Conservation (phyloP, 92 coral and sea anemone genomes). For the Isaurus tuberculatus region DNA sequence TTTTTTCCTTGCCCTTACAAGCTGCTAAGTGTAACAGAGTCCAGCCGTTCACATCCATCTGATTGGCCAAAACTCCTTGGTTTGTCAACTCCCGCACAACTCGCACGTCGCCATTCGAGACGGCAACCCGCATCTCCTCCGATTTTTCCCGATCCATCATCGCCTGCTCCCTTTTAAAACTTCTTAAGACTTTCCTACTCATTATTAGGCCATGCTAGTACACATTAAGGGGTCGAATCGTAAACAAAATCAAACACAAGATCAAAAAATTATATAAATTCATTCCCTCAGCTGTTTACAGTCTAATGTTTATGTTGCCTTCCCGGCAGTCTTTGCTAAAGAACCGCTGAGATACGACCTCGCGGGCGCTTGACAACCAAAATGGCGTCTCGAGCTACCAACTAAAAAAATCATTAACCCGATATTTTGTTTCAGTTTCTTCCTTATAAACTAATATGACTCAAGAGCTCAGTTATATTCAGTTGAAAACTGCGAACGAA, state of each 20-base stretch:
- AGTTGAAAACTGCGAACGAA: constrained; percentile 98
- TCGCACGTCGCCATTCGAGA: constrained; percentile 84
- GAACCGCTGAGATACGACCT: constrained; percentile 27
- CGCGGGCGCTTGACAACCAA: constrained; percentile 59
- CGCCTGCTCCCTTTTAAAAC: constrained; percentile 47
- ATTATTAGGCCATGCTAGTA: constrained; percentile 32
- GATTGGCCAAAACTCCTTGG: constrained; percentile 82
- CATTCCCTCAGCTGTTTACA: constrained; percentile 25
- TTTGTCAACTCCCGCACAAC: constrained; percentile 81
- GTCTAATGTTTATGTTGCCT: constrained; percentile 26
- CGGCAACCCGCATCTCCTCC: constrained; percentile 76
- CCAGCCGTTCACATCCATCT: constrained; percentile 90
- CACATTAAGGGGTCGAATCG: neutral
- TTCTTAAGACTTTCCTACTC: constrained; percentile 69
- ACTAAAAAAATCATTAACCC: constrained; percentile 18
- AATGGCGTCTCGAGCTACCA: constrained; percentile 70
- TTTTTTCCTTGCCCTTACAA: constrained; percentile 89
- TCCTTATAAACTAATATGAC: constrained; percentile 61
- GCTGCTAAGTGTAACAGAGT: constrained; percentile 88
- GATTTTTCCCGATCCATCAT: constrained; percentile 57
- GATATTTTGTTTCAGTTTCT: neutral
- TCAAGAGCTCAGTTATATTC: constrained; percentile 94
- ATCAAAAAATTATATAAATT: constrained; percentile 31
- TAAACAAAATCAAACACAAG: neutral
- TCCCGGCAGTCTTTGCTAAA: constrained; percentile 48